phyloP scores from a whole-genome alignment of 2,797 vertebrate species.

The Epinephelus awoara region DNA sequence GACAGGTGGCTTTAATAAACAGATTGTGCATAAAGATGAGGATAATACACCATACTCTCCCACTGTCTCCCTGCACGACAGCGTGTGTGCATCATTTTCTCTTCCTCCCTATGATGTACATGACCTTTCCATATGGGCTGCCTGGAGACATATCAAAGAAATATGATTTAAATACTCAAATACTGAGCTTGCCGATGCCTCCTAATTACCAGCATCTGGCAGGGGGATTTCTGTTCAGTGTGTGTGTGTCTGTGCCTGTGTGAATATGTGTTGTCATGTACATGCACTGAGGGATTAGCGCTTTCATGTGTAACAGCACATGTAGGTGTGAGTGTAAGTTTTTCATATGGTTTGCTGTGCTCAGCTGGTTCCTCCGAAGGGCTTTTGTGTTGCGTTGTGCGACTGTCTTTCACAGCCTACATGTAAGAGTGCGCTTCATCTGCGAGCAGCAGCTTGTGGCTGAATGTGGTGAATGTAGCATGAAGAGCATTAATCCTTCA shows the following conservation, averaged over 20 bases:
- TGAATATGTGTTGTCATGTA: constrained; percentile 11
- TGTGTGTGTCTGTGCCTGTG: constrained; percentile 1
- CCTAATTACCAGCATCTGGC: constrained; percentile 77
- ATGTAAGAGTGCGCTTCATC: constrained; percentile 53
- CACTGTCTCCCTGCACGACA: constrained; percentile 35
- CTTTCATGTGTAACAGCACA: constrained; percentile 40
- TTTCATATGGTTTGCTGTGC: constrained; percentile 32
- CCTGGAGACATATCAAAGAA: constrained; percentile 62
- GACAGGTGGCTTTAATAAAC: constrained; percentile 75
- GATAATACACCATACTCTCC: constrained; percentile 56
- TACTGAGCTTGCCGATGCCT: constrained; percentile 52
- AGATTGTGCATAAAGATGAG: constrained; percentile 76
- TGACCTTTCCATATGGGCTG: constrained; percentile 77
- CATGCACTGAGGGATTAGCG: constrained; percentile 44
- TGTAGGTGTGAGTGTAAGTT: constrained; percentile 52
- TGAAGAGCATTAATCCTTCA: constrained; percentile 77
- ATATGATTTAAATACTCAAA: constrained; percentile 60
- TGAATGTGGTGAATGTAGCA: constrained; percentile 72
- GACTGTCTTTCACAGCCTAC: constrained; percentile 32
- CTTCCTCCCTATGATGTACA: constrained; percentile 28
- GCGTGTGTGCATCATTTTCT: constrained; percentile 36
- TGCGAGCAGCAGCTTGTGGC: constrained; percentile 63
- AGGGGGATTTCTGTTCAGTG: constrained; percentile 45
- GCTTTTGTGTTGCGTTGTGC: constrained; percentile 58
- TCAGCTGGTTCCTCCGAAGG: constrained; percentile 50